These are phyloP conservation scores for Cephus runcator DNA, from an alignment of 2,888 invertebrate genomes.

Conservation along the genomic window DNA sequence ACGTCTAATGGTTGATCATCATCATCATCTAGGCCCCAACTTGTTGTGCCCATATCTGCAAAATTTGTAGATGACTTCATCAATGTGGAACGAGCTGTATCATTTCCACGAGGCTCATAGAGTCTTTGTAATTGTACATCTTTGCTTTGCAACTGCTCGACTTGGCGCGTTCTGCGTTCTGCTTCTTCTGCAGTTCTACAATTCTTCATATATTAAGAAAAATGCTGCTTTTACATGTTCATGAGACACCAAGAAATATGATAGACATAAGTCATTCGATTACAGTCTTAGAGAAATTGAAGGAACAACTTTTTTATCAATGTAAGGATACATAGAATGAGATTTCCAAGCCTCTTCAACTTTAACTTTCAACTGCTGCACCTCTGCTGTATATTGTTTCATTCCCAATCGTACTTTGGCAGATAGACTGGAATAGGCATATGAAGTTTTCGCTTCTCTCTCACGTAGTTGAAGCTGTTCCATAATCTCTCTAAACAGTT, in stretches of 20 bases:
- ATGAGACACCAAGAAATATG: not conserved
- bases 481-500: slow-evolving; percentile 73
- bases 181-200: slow-evolving; percentile 72
- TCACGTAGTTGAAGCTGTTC: slow-evolving; percentile 71
- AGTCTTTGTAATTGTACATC: slow-evolving; percentile 69
- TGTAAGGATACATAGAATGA: slow-evolving; percentile 66
- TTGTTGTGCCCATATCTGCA: slow-evolving; percentile 65
- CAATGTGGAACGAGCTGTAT: slow-evolving; percentile 56
- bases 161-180: slow-evolving; percentile 71
- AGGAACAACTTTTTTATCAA: slow-evolving; percentile 5
- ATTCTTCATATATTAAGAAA: slow-evolving; percentile 43
- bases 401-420: slow-evolving; percentile 71
- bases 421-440: slow-evolving; percentile 71
- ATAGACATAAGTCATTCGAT: not conserved
- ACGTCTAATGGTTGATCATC: slow-evolving; percentile 64
- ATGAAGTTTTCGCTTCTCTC: slow-evolving; percentile 67
- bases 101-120: slow-evolving; percentile 64
- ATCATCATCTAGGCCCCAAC: slow-evolving; percentile 64
- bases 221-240: slow-evolving; percentile 14
- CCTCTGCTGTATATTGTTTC: slow-evolving; percentile 73
- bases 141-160: slow-evolving; percentile 72
- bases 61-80: slow-evolving; percentile 58
- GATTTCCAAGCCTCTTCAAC: slow-evolving; percentile 67
- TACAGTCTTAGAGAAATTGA: slow-evolving; percentile 16
- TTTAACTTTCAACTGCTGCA: slow-evolving; percentile 70